Evolutionary conservation across 1,140 invertebrate genomes (phyloP).

Genomic region (Atta texana): DNA sequence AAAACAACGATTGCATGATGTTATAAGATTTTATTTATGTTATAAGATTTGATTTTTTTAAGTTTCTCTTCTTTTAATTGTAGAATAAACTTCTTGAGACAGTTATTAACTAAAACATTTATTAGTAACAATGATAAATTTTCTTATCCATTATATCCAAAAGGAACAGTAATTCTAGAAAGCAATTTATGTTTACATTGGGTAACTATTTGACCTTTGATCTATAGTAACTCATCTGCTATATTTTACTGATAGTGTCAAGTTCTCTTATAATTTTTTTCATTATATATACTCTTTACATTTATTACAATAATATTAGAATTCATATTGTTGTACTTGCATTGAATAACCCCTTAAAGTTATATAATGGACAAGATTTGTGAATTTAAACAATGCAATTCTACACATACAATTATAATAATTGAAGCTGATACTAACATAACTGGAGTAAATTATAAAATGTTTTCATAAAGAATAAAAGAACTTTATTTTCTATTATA

Average conservation of each 20-base stretch:
- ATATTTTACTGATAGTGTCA: not conserved
- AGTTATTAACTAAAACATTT: not conserved
- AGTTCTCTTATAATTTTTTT: not conserved
- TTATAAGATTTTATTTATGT: not conserved
- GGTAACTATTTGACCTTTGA: not conserved
- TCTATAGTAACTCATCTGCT: not conserved
- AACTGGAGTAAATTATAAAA: not conserved
- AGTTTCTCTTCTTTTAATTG: slow-evolving; percentile 2
- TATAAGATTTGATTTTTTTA: too few species aligned
- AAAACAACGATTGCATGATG: not conserved
- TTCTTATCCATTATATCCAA: not conserved
- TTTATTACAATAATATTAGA: not conserved
- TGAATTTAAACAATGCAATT: slow-evolving; percentile 6
- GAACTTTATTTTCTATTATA: not conserved
- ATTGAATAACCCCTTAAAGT: too few species aligned
- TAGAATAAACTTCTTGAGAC: not conserved
- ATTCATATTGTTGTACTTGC: not conserved
- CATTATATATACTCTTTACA: not conserved
- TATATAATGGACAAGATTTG: not conserved
- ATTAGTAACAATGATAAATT: not conserved
- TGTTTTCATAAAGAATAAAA: not conserved
- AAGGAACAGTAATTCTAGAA: not conserved
- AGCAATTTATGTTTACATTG: not conserved
- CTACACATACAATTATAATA: not conserved
- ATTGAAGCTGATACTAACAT: slow-evolving; percentile 12